phyloP scores from a whole-genome alignment of 2,113 vertebrate species.

The Urocolius indicus region DNA sequence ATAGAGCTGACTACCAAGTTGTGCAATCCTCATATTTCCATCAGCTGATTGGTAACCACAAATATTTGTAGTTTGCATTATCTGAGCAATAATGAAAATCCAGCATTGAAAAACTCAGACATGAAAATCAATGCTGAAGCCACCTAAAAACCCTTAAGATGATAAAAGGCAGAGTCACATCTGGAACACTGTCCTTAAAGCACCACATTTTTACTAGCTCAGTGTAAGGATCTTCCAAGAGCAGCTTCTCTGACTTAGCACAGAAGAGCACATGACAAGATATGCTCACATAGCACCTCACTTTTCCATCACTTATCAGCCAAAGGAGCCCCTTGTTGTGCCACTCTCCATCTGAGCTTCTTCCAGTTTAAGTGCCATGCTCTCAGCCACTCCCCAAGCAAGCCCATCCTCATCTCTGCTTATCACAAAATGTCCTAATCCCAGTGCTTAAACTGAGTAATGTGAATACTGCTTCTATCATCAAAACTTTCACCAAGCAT shows the following conservation, averaged over 20 bases:
- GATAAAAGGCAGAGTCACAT: slow-evolving; percentile 71
- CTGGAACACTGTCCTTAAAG: slow-evolving; percentile 71
- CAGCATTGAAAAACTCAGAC: slow-evolving; percentile 76
- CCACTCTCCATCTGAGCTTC: neutral
- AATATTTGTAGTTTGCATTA: slow-evolving; percentile 74
- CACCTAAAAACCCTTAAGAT: slow-evolving; percentile 73
- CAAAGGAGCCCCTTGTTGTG: neutral
- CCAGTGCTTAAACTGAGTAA: neutral
- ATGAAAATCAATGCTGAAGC: slow-evolving; percentile 76
- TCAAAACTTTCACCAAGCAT: neutral
- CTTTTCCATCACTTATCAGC: neutral
- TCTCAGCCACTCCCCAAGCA: neutral
- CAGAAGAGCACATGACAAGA: neutral
- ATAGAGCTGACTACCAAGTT: slow-evolving; percentile 24
- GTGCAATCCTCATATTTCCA: slow-evolving; percentile 61
- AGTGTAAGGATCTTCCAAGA: neutral
- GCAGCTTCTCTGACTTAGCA: neutral
- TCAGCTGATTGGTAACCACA: slow-evolving; percentile 74
- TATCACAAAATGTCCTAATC: neutral
- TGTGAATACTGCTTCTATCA: neutral
- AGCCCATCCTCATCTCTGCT: neutral
- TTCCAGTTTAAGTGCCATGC: neutral
- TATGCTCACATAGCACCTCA: neutral
- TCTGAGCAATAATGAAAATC: slow-evolving; percentile 72
- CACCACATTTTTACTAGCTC: slow-evolving; percentile 28